Conservation (phyloP, 2,888 invertebrate species). For the Eupelmus urozonus region DNA sequence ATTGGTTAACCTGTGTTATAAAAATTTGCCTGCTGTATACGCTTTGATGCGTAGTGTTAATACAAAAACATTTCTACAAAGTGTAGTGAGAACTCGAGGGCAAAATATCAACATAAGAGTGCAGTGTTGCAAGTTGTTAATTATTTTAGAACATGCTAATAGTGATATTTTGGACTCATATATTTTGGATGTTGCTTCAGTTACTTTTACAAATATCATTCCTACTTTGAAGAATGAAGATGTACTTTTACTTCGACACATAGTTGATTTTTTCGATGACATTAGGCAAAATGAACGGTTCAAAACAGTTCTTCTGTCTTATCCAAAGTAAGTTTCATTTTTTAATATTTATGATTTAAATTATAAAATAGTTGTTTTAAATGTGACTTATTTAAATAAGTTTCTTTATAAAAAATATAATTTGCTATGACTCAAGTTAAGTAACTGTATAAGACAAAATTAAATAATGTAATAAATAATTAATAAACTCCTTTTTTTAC, state of each 20-base stretch:
- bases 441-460: conserved; percentile 25
- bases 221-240: conserved; percentile 78
- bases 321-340: conserved; percentile 67
- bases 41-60: conserved; percentile 86
- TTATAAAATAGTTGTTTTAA: not conserved
- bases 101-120: conserved; percentile 76
- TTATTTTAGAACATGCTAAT: conserved; percentile 79
- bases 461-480: conserved; percentile 59
- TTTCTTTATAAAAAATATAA: conserved; percentile 38
- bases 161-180: conserved; percentile 78
- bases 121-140: conserved; percentile 79
- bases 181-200: conserved; percentile 77
- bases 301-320: conserved; percentile 69
- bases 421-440: conserved; percentile 43
- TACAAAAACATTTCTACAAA: conserved; percentile 83
- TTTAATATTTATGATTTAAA: conserved; percentile 45
- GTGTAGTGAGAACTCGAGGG: conserved; percentile 81
- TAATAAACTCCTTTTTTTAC: conserved; percentile 2
- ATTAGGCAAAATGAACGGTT: conserved; percentile 75
- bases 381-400: not conserved
- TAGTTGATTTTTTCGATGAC: conserved; percentile 80
- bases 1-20: conserved; percentile 88
- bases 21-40: conserved; percentile 86
- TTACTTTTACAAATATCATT: conserved; percentile 78
- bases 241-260: conserved; percentile 77